Percentiles rank a stretch among this genome's conserved stretches.
Conservation (phyloP, 2,113 vertebrate genomes). For the Triplophysa rosa region DNA sequence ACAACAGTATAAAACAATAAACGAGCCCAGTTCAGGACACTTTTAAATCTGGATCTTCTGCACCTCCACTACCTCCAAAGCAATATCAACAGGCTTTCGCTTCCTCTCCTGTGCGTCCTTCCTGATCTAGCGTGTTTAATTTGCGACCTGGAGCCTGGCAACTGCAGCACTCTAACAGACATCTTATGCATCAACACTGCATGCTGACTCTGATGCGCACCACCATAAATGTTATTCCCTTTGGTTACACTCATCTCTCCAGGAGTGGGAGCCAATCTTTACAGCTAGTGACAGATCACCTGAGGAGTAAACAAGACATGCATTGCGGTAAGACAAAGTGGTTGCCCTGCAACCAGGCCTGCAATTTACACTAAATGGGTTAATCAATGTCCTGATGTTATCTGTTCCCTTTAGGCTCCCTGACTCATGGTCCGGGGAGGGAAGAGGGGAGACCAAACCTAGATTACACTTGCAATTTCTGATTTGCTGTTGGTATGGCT, state of each 20-base stretch:
- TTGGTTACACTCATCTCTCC: slow-evolving; percentile 9
- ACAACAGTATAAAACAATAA: too few relatives aligned
- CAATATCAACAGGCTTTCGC: slow-evolving; percentile 9
- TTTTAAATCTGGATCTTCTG: slow-evolving; percentile 50
- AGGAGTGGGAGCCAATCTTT: slow-evolving; percentile 22
- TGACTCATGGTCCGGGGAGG: background rate
- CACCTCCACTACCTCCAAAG: slow-evolving; percentile 4
- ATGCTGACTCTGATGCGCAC: background rate
- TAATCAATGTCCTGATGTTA: slow-evolving; percentile 35
- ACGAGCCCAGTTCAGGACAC: too few relatives aligned
- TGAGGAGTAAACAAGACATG: background rate
- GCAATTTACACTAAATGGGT: slow-evolving; percentile 37
- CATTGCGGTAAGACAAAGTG: slow-evolving; percentile 11
- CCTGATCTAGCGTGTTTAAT: slow-evolving; percentile 13
- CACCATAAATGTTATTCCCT: slow-evolving; percentile 20
- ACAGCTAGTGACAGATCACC: slow-evolving; percentile 34
- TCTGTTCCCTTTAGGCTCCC: slow-evolving; percentile 15
- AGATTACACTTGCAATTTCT: slow-evolving; percentile 26
- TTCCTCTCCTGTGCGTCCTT: slow-evolving; percentile 2
- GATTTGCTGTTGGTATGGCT: background rate
- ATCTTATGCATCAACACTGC: background rate
- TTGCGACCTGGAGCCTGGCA: background rate
- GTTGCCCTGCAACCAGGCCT: background rate
- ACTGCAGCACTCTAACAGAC: slow-evolving; percentile 13
- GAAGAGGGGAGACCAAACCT: background rate